Evolutionary conservation across 2,797 vertebrate species (phyloP).

Genomic region (Moxostoma hubbsi): DNA sequence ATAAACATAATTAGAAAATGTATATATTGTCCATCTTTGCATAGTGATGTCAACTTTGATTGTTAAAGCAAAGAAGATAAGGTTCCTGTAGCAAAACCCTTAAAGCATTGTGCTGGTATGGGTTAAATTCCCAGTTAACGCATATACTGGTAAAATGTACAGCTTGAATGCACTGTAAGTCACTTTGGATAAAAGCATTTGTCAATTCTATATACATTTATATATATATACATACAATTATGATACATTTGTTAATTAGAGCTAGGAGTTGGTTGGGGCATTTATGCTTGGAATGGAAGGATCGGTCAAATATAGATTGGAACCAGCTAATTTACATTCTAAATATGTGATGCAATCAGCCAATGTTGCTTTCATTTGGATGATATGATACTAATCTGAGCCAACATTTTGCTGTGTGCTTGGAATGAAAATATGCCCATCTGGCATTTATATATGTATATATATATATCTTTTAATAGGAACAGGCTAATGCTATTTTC

Average conservation of each 20-base stretch:
- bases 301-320: conserved; percentile 6
- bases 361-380: conserved; percentile 22
- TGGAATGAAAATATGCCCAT: conserved; percentile 28
- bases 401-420: conserved; percentile 16
- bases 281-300: not conserved
- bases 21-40: not conserved
- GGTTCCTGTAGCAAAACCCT: no score
- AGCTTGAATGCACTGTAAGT: no score
- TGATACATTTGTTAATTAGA: not conserved
- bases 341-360: conserved; percentile 26
- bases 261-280: not conserved
- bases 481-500: conserved; percentile 22
- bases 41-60: not conserved
- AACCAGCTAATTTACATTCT: not conserved
- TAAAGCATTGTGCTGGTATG: no score
- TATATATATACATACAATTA: no score
- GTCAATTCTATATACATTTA: no score
- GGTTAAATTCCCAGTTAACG: no score
- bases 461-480: not conserved
- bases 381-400: not conserved
- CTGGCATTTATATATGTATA: not conserved
- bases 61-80: not conserved
- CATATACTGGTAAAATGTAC: no score
- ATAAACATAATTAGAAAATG: conserved; percentile 25
- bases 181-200: no score